Conservation (phyloP, 2,797 vertebrate species). For the Neoniphon sammara region DNA sequence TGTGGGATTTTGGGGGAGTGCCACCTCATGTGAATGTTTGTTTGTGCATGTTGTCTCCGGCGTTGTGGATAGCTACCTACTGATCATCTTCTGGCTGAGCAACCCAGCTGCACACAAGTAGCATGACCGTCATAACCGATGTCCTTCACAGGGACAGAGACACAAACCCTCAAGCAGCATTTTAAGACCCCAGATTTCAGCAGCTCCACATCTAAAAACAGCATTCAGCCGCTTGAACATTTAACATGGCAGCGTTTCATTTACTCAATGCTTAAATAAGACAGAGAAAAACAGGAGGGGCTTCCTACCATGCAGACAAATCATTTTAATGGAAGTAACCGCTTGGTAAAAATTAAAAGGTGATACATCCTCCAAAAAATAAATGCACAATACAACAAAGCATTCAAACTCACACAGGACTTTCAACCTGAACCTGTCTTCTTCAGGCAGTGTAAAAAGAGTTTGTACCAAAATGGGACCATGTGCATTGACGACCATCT, state of each 20-base stretch:
- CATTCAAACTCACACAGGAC: too few species aligned
- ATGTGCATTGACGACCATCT: constrained; percentile 5
- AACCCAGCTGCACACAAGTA: constrained; percentile 41
- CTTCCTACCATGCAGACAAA: too few species aligned
- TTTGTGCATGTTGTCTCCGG: constrained; percentile 43
- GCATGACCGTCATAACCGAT: constrained; percentile 41
- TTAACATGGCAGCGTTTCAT: constrained; percentile 14
- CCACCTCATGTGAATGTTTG: constrained; percentile 37
- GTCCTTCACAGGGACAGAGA: constrained; percentile 48
- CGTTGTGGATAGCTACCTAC: neutral
- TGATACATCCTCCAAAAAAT: too few species aligned
- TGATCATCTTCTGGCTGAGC: constrained; percentile 43
- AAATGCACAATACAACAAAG: too few species aligned
- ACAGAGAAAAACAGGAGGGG: too few species aligned
- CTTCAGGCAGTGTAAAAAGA: too few species aligned
- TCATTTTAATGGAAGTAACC: too few species aligned
- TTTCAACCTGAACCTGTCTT: too few species aligned
- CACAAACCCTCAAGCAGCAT: constrained; percentile 12
- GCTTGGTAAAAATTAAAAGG: too few species aligned
- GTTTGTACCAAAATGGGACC: constrained; percentile 11
- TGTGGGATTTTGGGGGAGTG: constrained; percentile 29
- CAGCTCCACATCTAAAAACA: constrained; percentile 10
- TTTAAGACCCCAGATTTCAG: neutral
- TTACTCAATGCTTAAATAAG: neutral
- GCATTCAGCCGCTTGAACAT: constrained; percentile 35